Evolutionary conservation across 37 sponge, comb jelly and placozoan genomes (phyloP).

Genomic region (Lycopodina hypogea): DNA sequence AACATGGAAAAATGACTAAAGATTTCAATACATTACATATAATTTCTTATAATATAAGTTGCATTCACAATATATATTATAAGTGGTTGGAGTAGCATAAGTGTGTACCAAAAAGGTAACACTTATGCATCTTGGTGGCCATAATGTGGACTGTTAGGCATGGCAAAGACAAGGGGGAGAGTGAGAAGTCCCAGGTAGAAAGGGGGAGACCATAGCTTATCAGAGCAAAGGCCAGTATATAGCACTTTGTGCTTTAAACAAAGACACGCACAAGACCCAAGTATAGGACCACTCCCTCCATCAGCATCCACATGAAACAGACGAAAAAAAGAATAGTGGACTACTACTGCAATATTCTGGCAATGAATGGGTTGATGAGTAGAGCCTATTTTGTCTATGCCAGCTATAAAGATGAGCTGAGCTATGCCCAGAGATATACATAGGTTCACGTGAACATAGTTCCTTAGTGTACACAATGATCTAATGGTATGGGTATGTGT

Average conservation of each 20-base stretch:
- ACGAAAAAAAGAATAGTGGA: slow-evolving; percentile 58
- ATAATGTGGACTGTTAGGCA: too few relatives aligned
- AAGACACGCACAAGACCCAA: slow-evolving; percentile 60
- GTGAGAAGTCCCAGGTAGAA: too few relatives aligned
- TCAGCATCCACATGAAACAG: slow-evolving; percentile 78
- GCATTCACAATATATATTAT: not conserved
- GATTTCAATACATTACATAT: too few relatives aligned
- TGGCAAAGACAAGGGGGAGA: not conserved
- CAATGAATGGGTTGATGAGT: slow-evolving; percentile 3
- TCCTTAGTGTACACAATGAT: slow-evolving; percentile 53
- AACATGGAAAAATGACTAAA: too few relatives aligned
- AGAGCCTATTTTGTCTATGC: slow-evolving; percentile 14
- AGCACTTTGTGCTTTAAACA: not conserved
- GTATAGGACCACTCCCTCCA: slow-evolving; percentile 71
- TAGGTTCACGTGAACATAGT: slow-evolving; percentile 58
- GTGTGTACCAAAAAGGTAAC: too few relatives aligned
- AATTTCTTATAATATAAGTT: too few relatives aligned
- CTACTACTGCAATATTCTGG: slow-evolving; percentile 33
- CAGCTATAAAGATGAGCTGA: slow-evolving; percentile 45
- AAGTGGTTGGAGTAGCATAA: not conserved
- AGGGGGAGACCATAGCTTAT: slow-evolving; percentile 26
- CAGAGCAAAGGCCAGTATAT: too few relatives aligned
- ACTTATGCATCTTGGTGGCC: too few relatives aligned
- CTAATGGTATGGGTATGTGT: not conserved
- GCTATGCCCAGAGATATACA: slow-evolving; percentile 49